Conservation (phyloP, 2,888 invertebrate species). For the Monoplex corrugatus region DNA sequence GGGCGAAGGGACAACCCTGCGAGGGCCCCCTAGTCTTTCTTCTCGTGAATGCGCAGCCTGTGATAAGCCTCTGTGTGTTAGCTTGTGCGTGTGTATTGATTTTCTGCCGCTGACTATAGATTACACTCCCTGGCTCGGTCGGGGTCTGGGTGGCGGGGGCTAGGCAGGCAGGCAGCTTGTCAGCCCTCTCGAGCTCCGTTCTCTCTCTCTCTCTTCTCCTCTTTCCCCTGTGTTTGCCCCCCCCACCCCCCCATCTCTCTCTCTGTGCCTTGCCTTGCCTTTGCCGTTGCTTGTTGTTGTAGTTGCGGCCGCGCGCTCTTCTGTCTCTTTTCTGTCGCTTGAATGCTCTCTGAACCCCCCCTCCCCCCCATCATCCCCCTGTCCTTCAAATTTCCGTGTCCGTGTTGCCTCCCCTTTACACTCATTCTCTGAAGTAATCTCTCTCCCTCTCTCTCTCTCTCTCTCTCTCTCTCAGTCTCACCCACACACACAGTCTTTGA, state of each 20-base stretch:
- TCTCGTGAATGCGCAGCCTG: constrained; percentile 52
- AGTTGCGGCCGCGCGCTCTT: no score
- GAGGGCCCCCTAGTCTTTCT: constrained; percentile 50
- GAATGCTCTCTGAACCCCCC: not conserved
- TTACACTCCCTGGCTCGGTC: constrained; percentile 52
- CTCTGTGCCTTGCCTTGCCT: no score
- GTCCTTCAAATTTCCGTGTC: no score
- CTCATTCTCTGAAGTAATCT: no score
- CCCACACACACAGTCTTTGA: no score
- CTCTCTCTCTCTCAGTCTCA: no score
- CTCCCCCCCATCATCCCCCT: no score
- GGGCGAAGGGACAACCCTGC: constrained; percentile 38
- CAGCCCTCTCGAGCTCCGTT: constrained; percentile 36
- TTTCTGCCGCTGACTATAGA: constrained; percentile 61
- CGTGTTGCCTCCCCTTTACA: not conserved
- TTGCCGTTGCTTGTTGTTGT: no score
- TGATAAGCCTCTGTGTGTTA: constrained; percentile 58
- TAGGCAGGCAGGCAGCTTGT: constrained; percentile 54
- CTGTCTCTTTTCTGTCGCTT: constrained; percentile 7
- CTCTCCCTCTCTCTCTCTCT: no score
- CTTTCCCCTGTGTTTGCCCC: no score
- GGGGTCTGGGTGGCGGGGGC: constrained; percentile 46
- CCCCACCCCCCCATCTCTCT: no score
- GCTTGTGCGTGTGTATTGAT: constrained; percentile 60
- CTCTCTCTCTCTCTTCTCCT: no score